Percentiles rank a stretch among this genome's conserved stretches.
Evolutionary conservation across 2,888 invertebrate species (phyloP).

Genomic region (Rhingia campestris): DNA sequence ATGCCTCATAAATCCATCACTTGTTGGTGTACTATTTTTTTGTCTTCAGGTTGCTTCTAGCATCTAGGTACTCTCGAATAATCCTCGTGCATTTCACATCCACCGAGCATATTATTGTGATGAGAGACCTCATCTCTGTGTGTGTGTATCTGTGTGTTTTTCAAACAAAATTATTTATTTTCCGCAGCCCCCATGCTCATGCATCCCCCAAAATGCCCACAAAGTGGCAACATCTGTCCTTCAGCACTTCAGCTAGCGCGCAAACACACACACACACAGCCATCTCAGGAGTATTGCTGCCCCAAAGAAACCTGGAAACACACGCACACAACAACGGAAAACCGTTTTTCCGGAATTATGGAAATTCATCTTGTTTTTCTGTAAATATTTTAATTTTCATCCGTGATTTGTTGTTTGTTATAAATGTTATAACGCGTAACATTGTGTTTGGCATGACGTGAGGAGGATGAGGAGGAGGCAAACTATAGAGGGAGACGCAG

Average conservation of each 20-base stretch:
- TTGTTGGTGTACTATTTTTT: conserved; percentile 59
- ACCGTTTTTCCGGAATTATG: conserved; percentile 57
- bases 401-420: conserved; percentile 74
- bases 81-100: not conserved
- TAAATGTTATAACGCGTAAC: conserved; percentile 59
- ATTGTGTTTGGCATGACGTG: conserved; percentile 34
- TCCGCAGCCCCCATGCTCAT: conserved; percentile 6
- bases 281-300: not conserved
- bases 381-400: conserved; percentile 74
- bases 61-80: conserved; percentile 14
- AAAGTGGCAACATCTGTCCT: conserved; percentile 70
- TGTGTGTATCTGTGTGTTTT: conserved; percentile 26
- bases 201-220: conserved; percentile 36
- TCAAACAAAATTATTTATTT: conserved; percentile 61
- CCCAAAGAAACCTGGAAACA: conserved; percentile 11
- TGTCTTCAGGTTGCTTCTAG: conserved; percentile 2
- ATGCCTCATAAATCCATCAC: conserved; percentile 73
- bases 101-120: conserved; percentile 53
- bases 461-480: not conserved
- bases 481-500: not conserved
- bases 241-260: conserved; percentile 53
- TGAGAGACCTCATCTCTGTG: conserved; percentile 43
- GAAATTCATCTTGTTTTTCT: conserved; percentile 72
- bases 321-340: conserved; percentile 8
- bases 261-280: not conserved